Base-by-base conservation (phyloP, 2,113 vertebrate species). In the Delphinapterus leucas region DNA sequence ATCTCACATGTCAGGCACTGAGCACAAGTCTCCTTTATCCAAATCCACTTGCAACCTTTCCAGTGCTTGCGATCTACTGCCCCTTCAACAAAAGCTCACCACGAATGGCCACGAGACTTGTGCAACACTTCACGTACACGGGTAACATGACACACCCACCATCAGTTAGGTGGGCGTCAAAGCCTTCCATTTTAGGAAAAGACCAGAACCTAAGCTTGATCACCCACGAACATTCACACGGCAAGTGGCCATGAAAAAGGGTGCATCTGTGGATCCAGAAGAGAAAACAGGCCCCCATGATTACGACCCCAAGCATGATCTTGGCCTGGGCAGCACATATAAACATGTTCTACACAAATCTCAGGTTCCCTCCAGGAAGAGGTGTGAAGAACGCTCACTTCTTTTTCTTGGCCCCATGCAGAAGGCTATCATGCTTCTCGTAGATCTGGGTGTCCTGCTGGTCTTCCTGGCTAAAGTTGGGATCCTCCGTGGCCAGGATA, bases 381-480 rank as follows among this genome's bases (percentile, higher is more conserved):
- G 20, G 15, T 2, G 23, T 44, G 8, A 61, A 33, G 15, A 60
- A 47, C 7, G 15, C 98, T 97, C 97, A 99, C 99, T 98, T 99
- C 98, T 99, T 99, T 91, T 98, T 99, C 98, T 95, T 99, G 97
- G 97, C 98, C 4, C 99, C 99, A 0, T 99, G 99, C 53, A 99
- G 98, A 93, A 99, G 99, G 89, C 98, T 99, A 94, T 99, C 99
- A 2, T 99, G 99, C 61, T 99, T 99, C 98, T 99, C 99, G 1
- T 99, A 99, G 67, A 99, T 98, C 97, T 99, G 99, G 44, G 99
- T 98, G 73, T 99, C 99, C 88, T 99, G 99, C 10, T 99, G 99
- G 77, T 99, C 99, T 47, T 99, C 99, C 8, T 98, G 98, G 0
- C 65, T 17, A 0, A 98, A 97, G 85, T 99, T 98, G 0, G 99